Evolutionary conservation across 2,113 vertebrate species (phyloP).

Genomic region (Addax nasomaculatus): DNA sequence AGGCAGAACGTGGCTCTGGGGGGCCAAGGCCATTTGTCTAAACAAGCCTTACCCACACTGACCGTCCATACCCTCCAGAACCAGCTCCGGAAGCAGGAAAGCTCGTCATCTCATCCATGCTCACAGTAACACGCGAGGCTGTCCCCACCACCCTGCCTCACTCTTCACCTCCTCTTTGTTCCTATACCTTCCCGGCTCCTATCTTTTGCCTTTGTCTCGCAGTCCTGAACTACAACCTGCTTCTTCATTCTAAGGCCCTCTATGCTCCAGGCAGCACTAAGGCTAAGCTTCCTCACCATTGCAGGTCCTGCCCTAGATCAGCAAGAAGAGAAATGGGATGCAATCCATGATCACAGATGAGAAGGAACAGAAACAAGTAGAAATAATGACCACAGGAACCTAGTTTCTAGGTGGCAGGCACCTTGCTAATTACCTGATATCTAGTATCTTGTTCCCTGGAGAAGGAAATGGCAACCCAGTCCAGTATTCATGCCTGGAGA

Average conservation of each 20-base stretch:
- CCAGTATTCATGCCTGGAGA: neutral
- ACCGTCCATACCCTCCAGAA: neutral
- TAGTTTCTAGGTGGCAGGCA: neutral
- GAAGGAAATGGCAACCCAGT: neutral
- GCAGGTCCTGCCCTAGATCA: neutral
- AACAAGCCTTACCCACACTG: neutral
- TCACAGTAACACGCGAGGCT: neutral
- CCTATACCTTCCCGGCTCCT: neutral
- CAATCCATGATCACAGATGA: neutral
- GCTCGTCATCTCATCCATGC: neutral
- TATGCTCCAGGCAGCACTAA: neutral
- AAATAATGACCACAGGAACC: too few relatives aligned
- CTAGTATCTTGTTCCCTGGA: neutral
- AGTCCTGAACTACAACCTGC: neutral
- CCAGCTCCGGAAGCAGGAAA: rapidly evolving
- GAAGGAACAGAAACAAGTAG: neutral
- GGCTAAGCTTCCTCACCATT: neutral
- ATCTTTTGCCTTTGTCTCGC: neutral
- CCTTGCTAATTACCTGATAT: neutral
- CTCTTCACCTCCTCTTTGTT: neutral
- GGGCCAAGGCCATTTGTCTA: neutral
- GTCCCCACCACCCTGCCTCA: neutral
- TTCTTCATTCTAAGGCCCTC: neutral
- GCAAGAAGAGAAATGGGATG: neutral
- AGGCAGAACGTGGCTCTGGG: neutral